phyloP scores from a whole-genome alignment of 2,113 vertebrate genomes.

The Melanerpes aurifrons region DNA sequence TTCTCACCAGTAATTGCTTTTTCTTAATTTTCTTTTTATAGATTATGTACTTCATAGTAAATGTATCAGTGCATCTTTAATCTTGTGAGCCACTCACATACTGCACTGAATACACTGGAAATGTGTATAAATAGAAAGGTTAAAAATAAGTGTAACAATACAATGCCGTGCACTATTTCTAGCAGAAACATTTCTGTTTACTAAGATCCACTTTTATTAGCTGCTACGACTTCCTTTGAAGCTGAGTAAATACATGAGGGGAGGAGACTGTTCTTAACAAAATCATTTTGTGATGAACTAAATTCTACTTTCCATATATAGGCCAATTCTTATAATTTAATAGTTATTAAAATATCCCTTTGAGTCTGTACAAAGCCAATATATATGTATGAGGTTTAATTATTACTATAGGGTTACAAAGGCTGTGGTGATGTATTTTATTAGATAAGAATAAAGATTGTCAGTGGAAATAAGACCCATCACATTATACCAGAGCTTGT shows the following conservation, averaged over 20 bases:
- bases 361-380: neutral
- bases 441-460: constrained; percentile 69
- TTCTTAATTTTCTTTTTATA: constrained; percentile 12
- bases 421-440: neutral
- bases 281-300: constrained; percentile 18
- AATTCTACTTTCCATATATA: neutral
- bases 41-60: neutral
- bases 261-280: constrained; percentile 1
- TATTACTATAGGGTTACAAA: constrained; percentile 37
- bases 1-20: neutral
- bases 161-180: neutral
- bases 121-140: neutral
- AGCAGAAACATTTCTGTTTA: neutral
- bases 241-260: neutral
- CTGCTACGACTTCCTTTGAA: neutral
- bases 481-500: constrained; percentile 57
- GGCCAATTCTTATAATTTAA: constrained; percentile 27
- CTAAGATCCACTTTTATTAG: neutral
- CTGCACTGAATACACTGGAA: neutral
- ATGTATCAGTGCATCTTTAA: neutral
- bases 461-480: constrained; percentile 70
- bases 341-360: constrained; percentile 52
- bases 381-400: constrained; percentile 59
- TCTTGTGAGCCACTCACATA: neutral
- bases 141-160: neutral